These are phyloP conservation scores for Ptilonorhynchus violaceus DNA, from an alignment of 2,113 vertebrate species.

Conservation along the genomic window DNA sequence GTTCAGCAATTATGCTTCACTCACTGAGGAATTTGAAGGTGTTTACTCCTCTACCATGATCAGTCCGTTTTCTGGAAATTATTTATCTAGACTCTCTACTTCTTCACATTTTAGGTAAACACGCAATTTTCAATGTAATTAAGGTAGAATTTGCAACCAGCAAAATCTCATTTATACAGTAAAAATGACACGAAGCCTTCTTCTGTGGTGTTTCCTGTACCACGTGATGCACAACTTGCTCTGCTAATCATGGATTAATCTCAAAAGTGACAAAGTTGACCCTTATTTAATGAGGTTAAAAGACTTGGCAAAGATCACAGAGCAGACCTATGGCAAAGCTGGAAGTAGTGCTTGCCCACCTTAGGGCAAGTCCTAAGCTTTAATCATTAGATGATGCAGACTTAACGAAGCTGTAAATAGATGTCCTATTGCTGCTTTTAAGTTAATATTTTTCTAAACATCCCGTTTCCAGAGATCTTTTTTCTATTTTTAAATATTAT, in stretches of 20 bases:
- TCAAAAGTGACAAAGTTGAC: not conserved
- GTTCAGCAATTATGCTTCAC: not conserved
- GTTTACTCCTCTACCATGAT: not conserved
- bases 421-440: not conserved
- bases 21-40: not conserved
- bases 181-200: not conserved
- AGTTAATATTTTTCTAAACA: not conserved
- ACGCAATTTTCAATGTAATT: not conserved
- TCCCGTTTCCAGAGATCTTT: not conserved
- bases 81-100: not conserved
- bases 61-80: not conserved
- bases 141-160: not conserved
- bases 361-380: not conserved
- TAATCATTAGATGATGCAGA: not conserved
- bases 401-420: not conserved
- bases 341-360: not conserved
- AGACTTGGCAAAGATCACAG: not conserved
- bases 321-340: not conserved
- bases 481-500: not conserved
- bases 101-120: not conserved
- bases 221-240: too few relatives aligned
- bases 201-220: not conserved
- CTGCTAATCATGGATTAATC: constrained; percentile 5
- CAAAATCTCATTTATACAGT: not conserved
- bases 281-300: constrained; percentile 41